A percentile compares a stretch with the other conserved stretches of the same genome.
phyloP scores from a whole-genome alignment of 2,113 vertebrate species.

The Lagopus leucura region DNA sequence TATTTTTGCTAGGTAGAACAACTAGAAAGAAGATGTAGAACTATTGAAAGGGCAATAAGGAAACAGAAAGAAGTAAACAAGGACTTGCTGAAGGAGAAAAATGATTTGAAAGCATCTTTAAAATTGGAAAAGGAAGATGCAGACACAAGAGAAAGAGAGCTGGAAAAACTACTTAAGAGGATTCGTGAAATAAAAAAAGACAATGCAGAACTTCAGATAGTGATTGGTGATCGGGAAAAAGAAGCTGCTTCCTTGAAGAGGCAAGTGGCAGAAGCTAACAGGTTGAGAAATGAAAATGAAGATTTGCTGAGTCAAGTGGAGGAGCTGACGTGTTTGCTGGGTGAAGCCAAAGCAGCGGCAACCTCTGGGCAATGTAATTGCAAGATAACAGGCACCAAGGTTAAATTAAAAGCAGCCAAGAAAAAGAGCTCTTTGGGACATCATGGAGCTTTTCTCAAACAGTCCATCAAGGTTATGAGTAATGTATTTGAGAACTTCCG shows the following conservation, averaged over 20 bases:
- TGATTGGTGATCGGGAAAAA: constrained; percentile 77
- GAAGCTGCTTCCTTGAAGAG: constrained; percentile 76
- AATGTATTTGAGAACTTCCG: constrained; percentile 85
- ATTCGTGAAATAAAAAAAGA: constrained; percentile 74
- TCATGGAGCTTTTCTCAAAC: constrained; percentile 83
- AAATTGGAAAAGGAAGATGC: constrained; percentile 74
- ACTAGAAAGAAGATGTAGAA: constrained; percentile 82
- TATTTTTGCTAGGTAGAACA: constrained; percentile 79
- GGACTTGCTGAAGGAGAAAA: constrained; percentile 77
- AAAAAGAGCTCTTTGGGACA: constrained; percentile 78
- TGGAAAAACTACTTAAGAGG: constrained; percentile 64
- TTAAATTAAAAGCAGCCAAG: constrained; percentile 85
- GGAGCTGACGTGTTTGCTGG: constrained; percentile 79
- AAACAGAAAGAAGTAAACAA: constrained; percentile 82
- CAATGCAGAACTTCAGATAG: constrained; percentile 70
- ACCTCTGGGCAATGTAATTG: constrained; percentile 62
- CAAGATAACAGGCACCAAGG: constrained; percentile 81
- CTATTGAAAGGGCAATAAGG: constrained; percentile 80
- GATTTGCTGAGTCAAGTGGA: constrained; percentile 78
- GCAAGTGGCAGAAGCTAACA: constrained; percentile 74
- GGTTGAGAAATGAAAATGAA: constrained; percentile 70
- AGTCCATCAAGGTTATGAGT: constrained; percentile 91
- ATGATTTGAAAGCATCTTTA: constrained; percentile 79
- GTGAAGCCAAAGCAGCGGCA: constrained; percentile 76
- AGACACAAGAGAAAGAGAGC: constrained; percentile 69